Evolutionary conservation across 2,797 vertebrate genomes (phyloP), one percentile per base, ranked within the genome.

Genomic region (Karalla daura): DNA sequence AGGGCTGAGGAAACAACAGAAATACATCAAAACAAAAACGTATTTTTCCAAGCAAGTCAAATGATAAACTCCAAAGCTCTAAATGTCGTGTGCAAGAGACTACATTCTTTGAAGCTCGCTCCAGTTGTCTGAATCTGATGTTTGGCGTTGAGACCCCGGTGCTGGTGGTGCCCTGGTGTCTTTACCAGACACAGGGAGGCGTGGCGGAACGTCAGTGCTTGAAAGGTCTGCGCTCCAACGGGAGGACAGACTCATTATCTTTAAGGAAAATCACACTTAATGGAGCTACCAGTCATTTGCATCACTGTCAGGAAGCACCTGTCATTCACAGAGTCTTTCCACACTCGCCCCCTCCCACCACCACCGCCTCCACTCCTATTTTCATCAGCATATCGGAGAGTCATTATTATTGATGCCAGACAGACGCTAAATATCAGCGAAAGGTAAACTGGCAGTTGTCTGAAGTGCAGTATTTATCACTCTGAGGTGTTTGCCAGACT

Each of bases 401-500:
- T 80, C 56, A 69, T 84, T 85, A 82, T 81, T 67, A 71, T 61
- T 78, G 80, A 89, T 50, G 63, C 51, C 73, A 67, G 83, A 81
- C 78, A 79, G 81, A 73, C 76, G 70, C 58, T 67, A 78, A 86
- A 85, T 81, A 86, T 80, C 78, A 85, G 60, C 70, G 44, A 78
- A 80, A 81, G 74, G 70, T 79, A 81, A 84, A 82, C 60, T 61
- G 71, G 78, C 78, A 76, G 73, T 80, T 72, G 61, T 83, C 62
- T 78, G 51, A 84, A 81, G 74, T 56, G 58, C 60, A 77, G 70
- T 63, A 80, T 80, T 84, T 73, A 75, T 64, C 73, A 47, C 63
- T 9, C 47, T 53, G 71, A 78, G 60, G 74, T 36, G 65, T 71
- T 58, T 65, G 62, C 41, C 25, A 37, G 62, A 53, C 12, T 37